Evolutionary conservation across 2,888 invertebrate genomes (phyloP).

Genomic region (Acrocera orbiculus): DNA sequence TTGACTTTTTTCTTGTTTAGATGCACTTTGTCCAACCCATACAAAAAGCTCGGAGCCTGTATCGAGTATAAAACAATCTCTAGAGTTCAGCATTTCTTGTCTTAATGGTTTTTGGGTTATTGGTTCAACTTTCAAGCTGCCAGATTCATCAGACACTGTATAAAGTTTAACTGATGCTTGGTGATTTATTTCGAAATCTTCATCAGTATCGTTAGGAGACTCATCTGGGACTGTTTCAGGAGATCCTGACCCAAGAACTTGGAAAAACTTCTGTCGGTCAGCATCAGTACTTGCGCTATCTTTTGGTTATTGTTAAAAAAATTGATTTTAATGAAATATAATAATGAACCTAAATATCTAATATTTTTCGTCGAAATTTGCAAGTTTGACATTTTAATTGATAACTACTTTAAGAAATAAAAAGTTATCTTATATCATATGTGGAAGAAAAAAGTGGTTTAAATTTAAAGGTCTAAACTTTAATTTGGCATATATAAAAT

Average conservation of each 20-base stretch:
- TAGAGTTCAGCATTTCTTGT: constrained; percentile 37
- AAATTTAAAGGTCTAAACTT: too few species aligned
- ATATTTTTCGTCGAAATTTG: too few species aligned
- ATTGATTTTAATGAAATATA: too few species aligned
- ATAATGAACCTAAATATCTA: too few species aligned
- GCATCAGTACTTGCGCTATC: constrained; percentile 42
- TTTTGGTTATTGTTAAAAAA: too few species aligned
- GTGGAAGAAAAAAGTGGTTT: too few species aligned
- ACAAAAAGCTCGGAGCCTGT: constrained; percentile 65
- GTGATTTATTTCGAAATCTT: constrained; percentile 48
- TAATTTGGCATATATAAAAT: too few species aligned
- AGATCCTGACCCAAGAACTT: constrained; percentile 58
- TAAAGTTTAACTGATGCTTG: constrained; percentile 47
- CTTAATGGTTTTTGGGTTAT: constrained; percentile 53
- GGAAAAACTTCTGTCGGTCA: constrained; percentile 58
- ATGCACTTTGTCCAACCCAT: constrained; percentile 66
- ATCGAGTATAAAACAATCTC: constrained; percentile 63
- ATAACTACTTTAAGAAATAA: too few species aligned
- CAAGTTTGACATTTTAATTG: too few species aligned
- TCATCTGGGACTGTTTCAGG: constrained; percentile 51
- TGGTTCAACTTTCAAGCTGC: constrained; percentile 45
- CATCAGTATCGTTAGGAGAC: constrained; percentile 56
- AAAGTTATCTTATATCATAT: too few species aligned
- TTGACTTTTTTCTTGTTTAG: constrained; percentile 52
- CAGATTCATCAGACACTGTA: constrained; percentile 50